Evolutionary conservation across 2,888 invertebrate genomes (phyloP), one percentile per base, ranked within the genome.

Genomic region (Helleia helle): DNA sequence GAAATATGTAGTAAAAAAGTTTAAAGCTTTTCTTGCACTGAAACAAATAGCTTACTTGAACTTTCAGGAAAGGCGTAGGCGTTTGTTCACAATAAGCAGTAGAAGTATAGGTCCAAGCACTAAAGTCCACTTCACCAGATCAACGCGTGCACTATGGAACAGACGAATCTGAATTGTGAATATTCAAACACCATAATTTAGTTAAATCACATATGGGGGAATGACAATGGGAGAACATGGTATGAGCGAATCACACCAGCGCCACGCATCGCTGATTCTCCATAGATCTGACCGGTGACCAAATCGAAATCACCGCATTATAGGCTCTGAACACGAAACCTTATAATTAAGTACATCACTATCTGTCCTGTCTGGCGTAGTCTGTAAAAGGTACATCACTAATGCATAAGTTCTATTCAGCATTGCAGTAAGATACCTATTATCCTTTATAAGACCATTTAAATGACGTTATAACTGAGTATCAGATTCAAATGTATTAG

Each of bases 221-320:
- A 44, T 68, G 59, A 84, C 84, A 84, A 84, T 80, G 58, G 75
- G 65, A 75, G 74, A 77, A 71, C 75, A 80, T 22, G 73, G 77
- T 79, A 80, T 80, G 77, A 73, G 76, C 81, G 76, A 81, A 81
- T 84, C 81, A 81, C 79, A 81, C 81, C 75, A 77, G 71, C 73
- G 79, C 59, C 58, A 80, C 80, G 81, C 74, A 64, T 77, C 72
- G 83, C 74, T 77, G 67, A 76, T 70, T 76, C 68, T 71, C 71
- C 77, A 81, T 81, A 71, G 71, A 57, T 65, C 56, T 60, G 59
- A 62, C 64, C 63, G 60, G 61, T 70, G 67, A 65, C 65, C 67
- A 62, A 64, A 70, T 70, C 55, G 64, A 65, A 66, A 75, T 72
- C 58, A 62, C 63, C 54, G 58, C 64, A 68, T 65, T 65, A 67